Evolutionary conservation across 2,797 vertebrate genomes (phyloP).

Genomic region (Lycodopsis pacificus): DNA sequence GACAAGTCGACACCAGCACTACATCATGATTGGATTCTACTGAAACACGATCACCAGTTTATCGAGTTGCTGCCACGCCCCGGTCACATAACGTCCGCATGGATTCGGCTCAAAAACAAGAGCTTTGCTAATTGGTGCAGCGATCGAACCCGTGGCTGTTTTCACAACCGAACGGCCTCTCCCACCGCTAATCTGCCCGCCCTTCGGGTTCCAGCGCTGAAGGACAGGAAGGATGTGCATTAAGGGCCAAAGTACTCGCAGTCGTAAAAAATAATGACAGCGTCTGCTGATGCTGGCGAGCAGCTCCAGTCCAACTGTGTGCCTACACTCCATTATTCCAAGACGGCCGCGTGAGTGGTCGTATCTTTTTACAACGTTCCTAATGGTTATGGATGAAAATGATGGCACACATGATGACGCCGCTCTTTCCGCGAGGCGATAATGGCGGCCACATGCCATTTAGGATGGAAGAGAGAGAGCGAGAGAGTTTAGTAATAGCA

Average conservation of each 20-base stretch:
- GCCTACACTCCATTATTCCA: slow-evolving; percentile 70
- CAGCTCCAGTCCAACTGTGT: slow-evolving; percentile 43
- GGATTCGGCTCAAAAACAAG: slow-evolving; percentile 31
- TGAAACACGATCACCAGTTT: slow-evolving; percentile 49
- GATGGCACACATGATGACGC: slow-evolving; percentile 69
- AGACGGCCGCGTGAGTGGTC: slow-evolving; percentile 61
- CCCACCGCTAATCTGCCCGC: slow-evolving; percentile 35
- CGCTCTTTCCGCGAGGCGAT: slow-evolving; percentile 69
- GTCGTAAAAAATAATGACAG: slow-evolving; percentile 77
- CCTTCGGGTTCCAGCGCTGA: slow-evolving; percentile 35
- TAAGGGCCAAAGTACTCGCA: slow-evolving; percentile 69
- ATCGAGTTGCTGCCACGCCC: slow-evolving; percentile 44
- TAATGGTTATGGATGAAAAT: slow-evolving; percentile 79
- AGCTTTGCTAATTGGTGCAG: slow-evolving; percentile 59
- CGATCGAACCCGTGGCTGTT: slow-evolving; percentile 65
- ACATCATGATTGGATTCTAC: slow-evolving; percentile 19
- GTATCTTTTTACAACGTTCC: slow-evolving; percentile 75
- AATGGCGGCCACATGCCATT: slow-evolving; percentile 73
- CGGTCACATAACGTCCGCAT: slow-evolving; percentile 32
- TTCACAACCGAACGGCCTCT: slow-evolving; percentile 56
- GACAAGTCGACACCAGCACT: slow-evolving; percentile 8
- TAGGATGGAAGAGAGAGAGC: slow-evolving; percentile 34
- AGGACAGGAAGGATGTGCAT: slow-evolving; percentile 76
- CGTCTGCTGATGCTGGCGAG: slow-evolving; percentile 49
- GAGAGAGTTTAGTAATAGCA: slow-evolving; percentile 54